Base-by-base conservation (phyloP, 1,140 invertebrate species). In the Nymphalis io region DNA sequence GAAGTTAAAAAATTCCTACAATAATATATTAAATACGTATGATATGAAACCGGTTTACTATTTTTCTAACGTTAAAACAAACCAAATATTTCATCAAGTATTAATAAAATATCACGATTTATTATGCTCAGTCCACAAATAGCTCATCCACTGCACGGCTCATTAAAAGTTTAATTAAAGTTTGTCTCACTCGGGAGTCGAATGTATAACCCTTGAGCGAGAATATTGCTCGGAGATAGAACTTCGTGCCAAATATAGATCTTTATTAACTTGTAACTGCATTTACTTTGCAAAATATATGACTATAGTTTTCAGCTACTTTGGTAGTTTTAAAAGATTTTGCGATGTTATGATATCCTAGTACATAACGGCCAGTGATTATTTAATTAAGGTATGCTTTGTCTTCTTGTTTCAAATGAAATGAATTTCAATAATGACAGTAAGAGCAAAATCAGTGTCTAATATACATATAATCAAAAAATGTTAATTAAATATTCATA, bases 131-230 rank as follows among this genome's bases (percentile, higher is more conserved):
- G 13, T 44, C 21, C 51, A 69, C 39, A 70, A 70, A 65, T 70
- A 68, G 40, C 46, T 46, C 42, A 70, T 62, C 16, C 44, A 23
- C 33, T 21, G 60, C 40, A 58, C 64, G 69, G 60, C 69, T 72
- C 69, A 74, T 74, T 74, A 72, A 72, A 74, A 74, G 60, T 72
- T 71, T 74, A 74, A 74, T 74, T 64, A 74, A 71, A 74, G 73
- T 74, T 74, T 66, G 60, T 23, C 65, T 61, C 73, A 65, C 61
- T 68, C 69, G 65, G 73, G 73, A 71, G 59, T 71, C 60, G 73
- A 74, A 74, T 60, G 69, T 71, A 58, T 62, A 71, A 71, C 64
- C 69, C 65, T 72, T 51, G 69, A 64, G 61, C 71, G 62, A 44
- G 60, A 53, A 68, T 74, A 71, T 71, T 71, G 58, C 69, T 60